A percentile compares a stretch with the other conserved stretches of the same genome.
Evolutionary conservation across 2,888 invertebrate species (phyloP).

Genomic region (Drosophila maculinotata): DNA sequence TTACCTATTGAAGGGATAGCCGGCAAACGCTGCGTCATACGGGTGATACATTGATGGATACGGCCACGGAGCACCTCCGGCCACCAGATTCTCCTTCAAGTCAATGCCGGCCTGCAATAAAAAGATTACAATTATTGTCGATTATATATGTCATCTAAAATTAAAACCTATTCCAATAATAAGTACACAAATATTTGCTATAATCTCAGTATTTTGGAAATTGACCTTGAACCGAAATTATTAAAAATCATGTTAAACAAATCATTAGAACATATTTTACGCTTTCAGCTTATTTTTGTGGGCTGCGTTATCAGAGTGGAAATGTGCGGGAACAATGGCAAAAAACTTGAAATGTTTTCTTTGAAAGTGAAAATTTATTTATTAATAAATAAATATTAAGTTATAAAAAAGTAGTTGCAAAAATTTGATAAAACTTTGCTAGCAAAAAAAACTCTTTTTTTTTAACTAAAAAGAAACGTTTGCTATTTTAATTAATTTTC

Average conservation of each 20-base stretch:
- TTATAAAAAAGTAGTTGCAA: too few relatives aligned
- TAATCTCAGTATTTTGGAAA: background rate
- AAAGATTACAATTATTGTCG: background rate
- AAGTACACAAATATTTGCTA: background rate
- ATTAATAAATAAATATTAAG: too few relatives aligned
- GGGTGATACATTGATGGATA: conserved; percentile 97
- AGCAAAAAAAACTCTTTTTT: too few relatives aligned
- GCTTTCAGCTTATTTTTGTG: conserved; percentile 29
- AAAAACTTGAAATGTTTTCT: background rate
- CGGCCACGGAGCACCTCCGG: conserved; percentile 93
- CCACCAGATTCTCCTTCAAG: conserved; percentile 94
- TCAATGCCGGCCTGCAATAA: conserved; percentile 92
- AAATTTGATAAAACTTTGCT: too few relatives aligned
- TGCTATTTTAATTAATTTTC: too few relatives aligned
- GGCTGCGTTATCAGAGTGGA: conserved; percentile 28
- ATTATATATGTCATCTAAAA: background rate
- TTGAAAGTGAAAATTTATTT: too few relatives aligned
- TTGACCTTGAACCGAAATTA: conserved; percentile 81
- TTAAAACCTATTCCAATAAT: background rate
- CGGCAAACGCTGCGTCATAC: conserved; percentile 96
- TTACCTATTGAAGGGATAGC: conserved; percentile 98
- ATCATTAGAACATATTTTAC: conserved; percentile 74
- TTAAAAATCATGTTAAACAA: conserved; percentile 83
- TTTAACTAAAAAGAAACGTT: background rate
- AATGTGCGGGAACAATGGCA: background rate